These are phyloP conservation scores for Temnothorax nylanderi DNA, from an alignment of 1,140 invertebrate genomes.

Conservation along the genomic window DNA sequence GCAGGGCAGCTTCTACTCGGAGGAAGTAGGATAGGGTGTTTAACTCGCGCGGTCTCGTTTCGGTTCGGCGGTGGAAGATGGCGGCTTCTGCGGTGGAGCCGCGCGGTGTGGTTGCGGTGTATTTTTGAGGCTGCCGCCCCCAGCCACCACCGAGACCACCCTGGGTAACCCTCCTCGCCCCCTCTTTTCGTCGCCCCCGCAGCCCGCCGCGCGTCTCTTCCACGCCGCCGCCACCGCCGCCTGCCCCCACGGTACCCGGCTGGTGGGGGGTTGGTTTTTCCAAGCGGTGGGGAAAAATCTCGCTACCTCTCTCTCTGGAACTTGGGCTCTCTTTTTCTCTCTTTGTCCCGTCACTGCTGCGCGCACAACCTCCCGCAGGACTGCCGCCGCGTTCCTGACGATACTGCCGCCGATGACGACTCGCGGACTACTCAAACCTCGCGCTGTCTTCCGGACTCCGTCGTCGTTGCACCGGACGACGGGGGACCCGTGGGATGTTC, in stretches of 20 bases:
- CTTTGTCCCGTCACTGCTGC: conserved; percentile 33
- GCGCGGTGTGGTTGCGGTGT: conserved; percentile 86
- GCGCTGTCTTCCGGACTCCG: conserved; percentile 50
- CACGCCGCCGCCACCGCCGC: conserved; percentile 76
- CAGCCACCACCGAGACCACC: conserved; percentile 78
- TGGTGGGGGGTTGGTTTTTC: conserved; percentile 77
- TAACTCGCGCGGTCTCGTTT: conserved; percentile 85
- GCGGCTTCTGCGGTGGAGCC: conserved; percentile 86
- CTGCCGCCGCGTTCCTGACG: conserved; percentile 62
- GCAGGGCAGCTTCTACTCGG: conserved; percentile 73
- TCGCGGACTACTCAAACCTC: conserved; percentile 58
- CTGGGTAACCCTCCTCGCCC: conserved; percentile 74
- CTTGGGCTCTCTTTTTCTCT: conserved; percentile 36
- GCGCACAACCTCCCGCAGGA: conserved; percentile 58
- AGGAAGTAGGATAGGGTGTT: conserved; percentile 79
- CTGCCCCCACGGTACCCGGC: conserved; percentile 61
- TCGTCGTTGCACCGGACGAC: conserved; percentile 49
- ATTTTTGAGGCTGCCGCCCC: conserved; percentile 86
- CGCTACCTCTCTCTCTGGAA: conserved; percentile 46
- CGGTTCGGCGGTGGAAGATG: conserved; percentile 85
- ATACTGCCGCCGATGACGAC: conserved; percentile 67
- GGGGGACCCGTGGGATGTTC: conserved; percentile 32
- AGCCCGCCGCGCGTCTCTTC: conserved; percentile 73
- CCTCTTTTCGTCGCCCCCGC: conserved; percentile 67
- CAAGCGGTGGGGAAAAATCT: conserved; percentile 80